Evolutionary conservation across 2,113 vertebrate species (phyloP).

Genomic region (Trachemys scripta): DNA sequence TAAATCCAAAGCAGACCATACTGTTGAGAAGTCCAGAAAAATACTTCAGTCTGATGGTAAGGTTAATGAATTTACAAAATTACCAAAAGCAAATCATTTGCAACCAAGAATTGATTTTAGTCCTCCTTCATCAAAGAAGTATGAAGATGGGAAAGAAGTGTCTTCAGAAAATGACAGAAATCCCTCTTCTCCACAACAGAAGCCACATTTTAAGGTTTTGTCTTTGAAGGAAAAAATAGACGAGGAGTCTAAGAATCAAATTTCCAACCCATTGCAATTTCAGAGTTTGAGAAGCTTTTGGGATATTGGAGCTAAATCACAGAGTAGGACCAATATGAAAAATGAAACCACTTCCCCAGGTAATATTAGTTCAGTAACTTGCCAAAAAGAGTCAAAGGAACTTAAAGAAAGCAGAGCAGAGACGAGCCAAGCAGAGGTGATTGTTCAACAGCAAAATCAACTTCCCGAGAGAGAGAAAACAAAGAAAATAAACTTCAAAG

Average conservation of each 20-base stretch:
- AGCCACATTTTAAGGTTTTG: constrained; percentile 77
- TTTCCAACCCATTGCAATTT: constrained; percentile 83
- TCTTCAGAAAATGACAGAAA: constrained; percentile 44
- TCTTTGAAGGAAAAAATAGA: constrained; percentile 84
- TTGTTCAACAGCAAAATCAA: constrained; percentile 21
- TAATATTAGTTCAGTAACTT: neutral
- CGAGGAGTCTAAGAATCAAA: constrained; percentile 71
- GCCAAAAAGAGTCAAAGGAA: constrained; percentile 31
- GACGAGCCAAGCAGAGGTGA: constrained; percentile 1
- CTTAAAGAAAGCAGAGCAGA: constrained; percentile 49
- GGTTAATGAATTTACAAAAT: constrained; percentile 5
- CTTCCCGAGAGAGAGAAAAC: neutral
- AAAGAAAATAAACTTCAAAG: constrained; percentile 68
- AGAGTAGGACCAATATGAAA: constrained; percentile 10
- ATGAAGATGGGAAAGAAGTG: constrained; percentile 49
- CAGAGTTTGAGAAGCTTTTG: constrained; percentile 90
- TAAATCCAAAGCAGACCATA: constrained; percentile 44
- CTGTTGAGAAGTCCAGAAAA: constrained; percentile 6
- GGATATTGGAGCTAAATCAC: constrained; percentile 77
- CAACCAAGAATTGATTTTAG: constrained; percentile 68
- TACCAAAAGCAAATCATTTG: constrained; percentile 14
- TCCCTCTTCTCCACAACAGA: constrained; percentile 31
- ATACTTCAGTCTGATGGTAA: constrained; percentile 1
- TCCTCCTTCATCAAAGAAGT: constrained; percentile 75
- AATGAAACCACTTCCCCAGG: constrained; percentile 6